Evolutionary conservation across 2,797 vertebrate genomes (phyloP).

Genomic region (Urocyon cinereoargenteus): DNA sequence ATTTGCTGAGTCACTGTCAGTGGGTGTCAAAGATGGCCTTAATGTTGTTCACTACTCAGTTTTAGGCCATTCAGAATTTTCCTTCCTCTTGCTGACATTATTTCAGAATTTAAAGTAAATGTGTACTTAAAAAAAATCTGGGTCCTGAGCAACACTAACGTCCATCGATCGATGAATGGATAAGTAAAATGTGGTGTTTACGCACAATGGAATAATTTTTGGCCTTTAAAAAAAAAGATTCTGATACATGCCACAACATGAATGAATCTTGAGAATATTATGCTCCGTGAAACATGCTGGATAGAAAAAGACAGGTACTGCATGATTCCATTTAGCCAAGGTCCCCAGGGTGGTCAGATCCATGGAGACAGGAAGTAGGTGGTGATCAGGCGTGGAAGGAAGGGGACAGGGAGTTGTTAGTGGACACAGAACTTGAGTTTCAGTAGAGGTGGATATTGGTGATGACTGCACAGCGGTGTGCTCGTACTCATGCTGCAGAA

Average conservation of each 20-base stretch:
- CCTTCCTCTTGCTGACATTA: background rate
- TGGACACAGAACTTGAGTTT: background rate
- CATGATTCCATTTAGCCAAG: background rate
- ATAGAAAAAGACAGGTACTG: background rate
- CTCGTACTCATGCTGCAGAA: background rate
- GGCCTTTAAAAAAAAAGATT: background rate
- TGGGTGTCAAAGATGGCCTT: background rate
- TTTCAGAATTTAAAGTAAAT: conserved; percentile 47
- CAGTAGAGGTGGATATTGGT: background rate
- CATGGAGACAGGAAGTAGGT: background rate
- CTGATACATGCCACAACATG: background rate
- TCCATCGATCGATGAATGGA: background rate
- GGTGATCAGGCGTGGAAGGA: background rate
- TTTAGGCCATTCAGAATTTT: background rate
- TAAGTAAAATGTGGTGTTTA: background rate
- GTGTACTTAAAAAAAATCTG: conserved; percentile 43
- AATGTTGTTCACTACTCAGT: background rate
- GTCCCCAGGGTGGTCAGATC: background rate
- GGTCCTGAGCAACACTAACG: background rate
- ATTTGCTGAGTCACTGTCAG: background rate
- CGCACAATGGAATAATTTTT: background rate
- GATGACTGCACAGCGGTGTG: too few species aligned
- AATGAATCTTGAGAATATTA: background rate
- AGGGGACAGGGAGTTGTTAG: background rate
- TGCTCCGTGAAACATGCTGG: background rate